phyloP scores from a whole-genome alignment of 2,113 vertebrate species.

The Castor canadensis region DNA sequence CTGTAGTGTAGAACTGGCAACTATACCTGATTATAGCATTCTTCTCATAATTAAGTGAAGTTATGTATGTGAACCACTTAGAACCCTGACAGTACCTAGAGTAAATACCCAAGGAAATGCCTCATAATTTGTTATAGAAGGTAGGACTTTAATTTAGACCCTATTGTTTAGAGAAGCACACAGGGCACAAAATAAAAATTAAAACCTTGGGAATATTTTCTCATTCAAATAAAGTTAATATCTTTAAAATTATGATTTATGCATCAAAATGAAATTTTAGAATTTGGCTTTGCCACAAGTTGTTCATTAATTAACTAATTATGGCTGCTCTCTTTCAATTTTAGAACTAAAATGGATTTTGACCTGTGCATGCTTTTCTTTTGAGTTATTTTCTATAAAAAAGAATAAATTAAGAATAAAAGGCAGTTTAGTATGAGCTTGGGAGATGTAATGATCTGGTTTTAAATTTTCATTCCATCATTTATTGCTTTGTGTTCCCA shows the following conservation, averaged over 20 bases:
- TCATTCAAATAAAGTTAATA: not conserved
- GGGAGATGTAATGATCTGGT: not conserved
- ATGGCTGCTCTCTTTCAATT: not conserved
- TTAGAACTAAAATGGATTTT: slow-evolving; percentile 38
- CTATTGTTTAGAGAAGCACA: not conserved
- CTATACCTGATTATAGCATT: not conserved
- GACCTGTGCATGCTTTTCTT: not conserved
- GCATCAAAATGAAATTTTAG: slow-evolving; percentile 16
- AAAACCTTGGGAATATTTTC: not conserved
- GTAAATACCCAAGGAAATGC: not conserved
- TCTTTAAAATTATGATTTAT: not conserved
- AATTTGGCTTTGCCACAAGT: not conserved
- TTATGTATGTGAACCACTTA: not conserved
- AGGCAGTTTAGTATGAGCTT: not conserved
- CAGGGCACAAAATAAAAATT: not conserved
- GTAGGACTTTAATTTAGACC: not conserved
- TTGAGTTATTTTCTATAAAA: slow-evolving; percentile 40
- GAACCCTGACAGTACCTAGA: not conserved
- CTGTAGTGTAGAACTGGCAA: not conserved
- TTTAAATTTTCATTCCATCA: not conserved
- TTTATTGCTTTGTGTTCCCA: not conserved
- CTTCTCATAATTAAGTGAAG: not conserved
- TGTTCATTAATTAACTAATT: slow-evolving; percentile 20
- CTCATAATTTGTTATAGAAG: not conserved
- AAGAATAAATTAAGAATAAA: not conserved